Evolutionary conservation across 2,888 invertebrate genomes (phyloP), one percentile per base, ranked within the genome.

Genomic region (Drosophila prostipennis): DNA sequence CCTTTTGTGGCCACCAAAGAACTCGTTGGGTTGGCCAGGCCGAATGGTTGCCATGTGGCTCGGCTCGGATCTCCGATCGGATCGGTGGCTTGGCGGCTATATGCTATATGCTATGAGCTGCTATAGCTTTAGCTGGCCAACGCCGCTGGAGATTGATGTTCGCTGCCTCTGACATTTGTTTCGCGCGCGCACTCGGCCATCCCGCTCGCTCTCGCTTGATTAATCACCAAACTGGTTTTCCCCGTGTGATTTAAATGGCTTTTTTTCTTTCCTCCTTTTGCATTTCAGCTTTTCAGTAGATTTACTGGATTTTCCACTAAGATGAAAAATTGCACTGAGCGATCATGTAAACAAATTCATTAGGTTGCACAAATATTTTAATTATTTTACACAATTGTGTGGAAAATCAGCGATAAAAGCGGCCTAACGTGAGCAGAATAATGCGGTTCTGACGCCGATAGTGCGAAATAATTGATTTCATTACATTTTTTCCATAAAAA

Each of bases 271-370:
- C 72, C 67, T 70, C 73, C 76, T 72, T 74, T 74, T 79, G 78
- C 72, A 60, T 48, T 39, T 39, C 60, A 58, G 75, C 74, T 63
- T 70, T 70, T 74, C 54, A 37, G 67, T 70, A 56, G 76, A 74
- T 72, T 76, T 61, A 78, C 75, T 86, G 75, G 80, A 79, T 87
- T 85, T 85, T 87, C 74, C 72, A 68, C 72, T 56, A 60, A 54
- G 72, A 42, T 85, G 82, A 84, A 84, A 84, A 82, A 85, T 87
- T 76, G 82, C 77, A 75, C 75, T 78, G 87, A 60, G 83, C 76
- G 73, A 84, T 80, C 87, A 82, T 85, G 84, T 87, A 82, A 85
- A 87, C 85, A 85, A 85, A 87, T 87, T 85, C 87, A 85, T 85
- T 85, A 82, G 76, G 63, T 45, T 68, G 80, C 82, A 70, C 77